Base-by-base conservation (phyloP, 2,888 invertebrate species). In the Arrhopalites spinosus region DNA sequence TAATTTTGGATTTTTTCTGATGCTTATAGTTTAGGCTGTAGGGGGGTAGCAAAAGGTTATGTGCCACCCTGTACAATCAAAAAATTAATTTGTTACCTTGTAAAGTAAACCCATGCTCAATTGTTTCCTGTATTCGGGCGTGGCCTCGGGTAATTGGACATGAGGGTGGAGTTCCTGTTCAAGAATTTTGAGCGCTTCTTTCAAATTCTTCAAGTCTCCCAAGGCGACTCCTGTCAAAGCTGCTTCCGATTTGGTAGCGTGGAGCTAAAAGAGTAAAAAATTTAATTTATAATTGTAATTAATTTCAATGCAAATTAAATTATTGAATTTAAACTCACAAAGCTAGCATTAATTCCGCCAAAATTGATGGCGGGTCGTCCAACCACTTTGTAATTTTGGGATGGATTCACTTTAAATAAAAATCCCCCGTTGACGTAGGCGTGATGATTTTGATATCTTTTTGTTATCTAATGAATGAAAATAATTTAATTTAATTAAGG, bases 71-170 rank as follows among this genome's bases (percentile, higher is more conserved):
- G n/a, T n/a, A n/a, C n/a, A n/a, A n/a, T n/a, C n/a, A n/a, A n/a
- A n/a, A n/a, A n/a, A n/a, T n/a, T n/a, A n/a, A n/a, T n/a, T n/a
- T n/a, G 93, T 87, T 78, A 79, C 92, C 88, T 94, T 95, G 85
- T 94, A 95, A 84, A 95, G 91, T n/a, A 95, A 86, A 7, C 91
- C 89, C 74, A 91, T 87, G 0, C 94, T 92, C 13, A 95, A 86
- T 17, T 87, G 87, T 83, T 90, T 91, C 29, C 93, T 88, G 83
- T 91, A 94, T 50, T 86, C 86, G 0, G 91, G 90, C 0, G 90
- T 88, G 0, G 92, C 89, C 83, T 93, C 91, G 0, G 92, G 91
- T 0, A 90, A 87, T 23, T 87, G 85, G 17, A 88, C 86, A 77
- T 90, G 89, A 0, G 93, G 91, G 0, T 87, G 84, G 0, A 95